phyloP scores from a whole-genome alignment of 2,888 invertebrate species.

The Lepidochrysops patricia region DNA sequence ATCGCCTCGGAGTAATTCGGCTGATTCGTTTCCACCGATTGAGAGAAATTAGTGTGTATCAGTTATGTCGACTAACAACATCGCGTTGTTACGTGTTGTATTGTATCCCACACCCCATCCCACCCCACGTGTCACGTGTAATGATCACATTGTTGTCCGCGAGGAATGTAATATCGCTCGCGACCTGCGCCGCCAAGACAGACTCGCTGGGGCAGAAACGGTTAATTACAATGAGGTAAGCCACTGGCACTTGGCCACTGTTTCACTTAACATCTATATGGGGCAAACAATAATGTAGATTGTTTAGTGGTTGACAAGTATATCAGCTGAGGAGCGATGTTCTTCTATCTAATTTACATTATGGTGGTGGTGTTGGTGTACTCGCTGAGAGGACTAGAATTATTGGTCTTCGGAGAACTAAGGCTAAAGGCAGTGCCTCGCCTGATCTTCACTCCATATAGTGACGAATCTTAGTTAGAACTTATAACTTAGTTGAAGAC shows the following conservation, averaged over 20 bases:
- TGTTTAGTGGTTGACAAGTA: neutral
- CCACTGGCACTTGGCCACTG: neutral
- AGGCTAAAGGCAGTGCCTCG: no score
- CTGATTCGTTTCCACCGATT: neutral
- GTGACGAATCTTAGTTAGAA: no score
- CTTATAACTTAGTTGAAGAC: neutral
- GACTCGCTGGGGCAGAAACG: constrained; percentile 16
- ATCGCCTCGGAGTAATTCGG: neutral
- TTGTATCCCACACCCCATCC: neutral
- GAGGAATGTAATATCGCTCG: constrained; percentile 38
- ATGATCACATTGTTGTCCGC: constrained; percentile 41
- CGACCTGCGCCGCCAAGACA: neutral
- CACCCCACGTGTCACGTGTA: constrained; percentile 25
- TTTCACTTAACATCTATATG: no score
- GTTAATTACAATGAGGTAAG: neutral
- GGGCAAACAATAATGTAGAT: no score
- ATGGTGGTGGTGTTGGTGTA: no score
- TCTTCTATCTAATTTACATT: no score
- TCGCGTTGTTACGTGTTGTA: neutral
- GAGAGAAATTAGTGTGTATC: neutral
- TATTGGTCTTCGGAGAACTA: no score
- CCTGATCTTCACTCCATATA: no score
- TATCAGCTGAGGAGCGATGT: no score
- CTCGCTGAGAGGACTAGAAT: no score
- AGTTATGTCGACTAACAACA: neutral